Percentiles rank a stretch among this genome's conserved stretches.
Conservation (phyloP, 2,113 vertebrate genomes). For the Bothrops jararaca region DNA sequence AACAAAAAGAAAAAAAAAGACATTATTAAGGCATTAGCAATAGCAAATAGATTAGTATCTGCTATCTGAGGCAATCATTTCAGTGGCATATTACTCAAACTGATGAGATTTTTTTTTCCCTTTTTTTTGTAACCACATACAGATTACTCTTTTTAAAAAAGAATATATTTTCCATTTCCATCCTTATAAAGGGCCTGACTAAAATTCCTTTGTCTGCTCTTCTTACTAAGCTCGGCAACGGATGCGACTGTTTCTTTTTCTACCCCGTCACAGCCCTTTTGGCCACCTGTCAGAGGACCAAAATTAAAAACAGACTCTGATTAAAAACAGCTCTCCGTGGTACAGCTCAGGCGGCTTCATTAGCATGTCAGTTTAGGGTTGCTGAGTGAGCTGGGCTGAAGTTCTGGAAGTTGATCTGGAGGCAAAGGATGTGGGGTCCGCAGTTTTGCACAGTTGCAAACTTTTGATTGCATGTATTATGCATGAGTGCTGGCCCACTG, state of each 20-base stretch:
- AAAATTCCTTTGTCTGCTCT: conserved; percentile 54
- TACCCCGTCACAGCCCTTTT: conserved; percentile 41
- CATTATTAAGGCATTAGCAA: not conserved
- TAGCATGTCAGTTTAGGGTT: conserved; percentile 59
- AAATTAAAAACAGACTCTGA: conserved; percentile 65
- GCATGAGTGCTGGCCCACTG: conserved; percentile 63
- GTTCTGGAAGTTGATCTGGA: conserved; percentile 58
- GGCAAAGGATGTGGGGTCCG: conserved; percentile 57
- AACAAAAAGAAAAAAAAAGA: not conserved
- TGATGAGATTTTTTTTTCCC: conserved; percentile 19
- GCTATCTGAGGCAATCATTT: not conserved
- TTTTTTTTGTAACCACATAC: conserved; percentile 25
- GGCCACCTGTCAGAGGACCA: conserved; percentile 59
- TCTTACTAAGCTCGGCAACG: conserved; percentile 27
- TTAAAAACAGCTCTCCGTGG: conserved; percentile 68
- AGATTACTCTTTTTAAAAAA: conserved; percentile 50
- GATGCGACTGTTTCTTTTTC: conserved; percentile 5
- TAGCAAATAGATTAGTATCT: not conserved
- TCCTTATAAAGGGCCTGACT: conserved; percentile 35
- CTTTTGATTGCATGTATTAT: conserved; percentile 75
- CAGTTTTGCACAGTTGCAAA: conserved; percentile 66
- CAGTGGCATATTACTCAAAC: conserved; percentile 53
- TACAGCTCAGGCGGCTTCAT: conserved; percentile 65
- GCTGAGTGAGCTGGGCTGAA: conserved; percentile 55
- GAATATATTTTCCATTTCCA: conserved; percentile 34